Evolutionary conservation across 2,113 vertebrate genomes (phyloP), one percentile per base, ranked within the genome.

Genomic region (Amphiprion ocellaris): DNA sequence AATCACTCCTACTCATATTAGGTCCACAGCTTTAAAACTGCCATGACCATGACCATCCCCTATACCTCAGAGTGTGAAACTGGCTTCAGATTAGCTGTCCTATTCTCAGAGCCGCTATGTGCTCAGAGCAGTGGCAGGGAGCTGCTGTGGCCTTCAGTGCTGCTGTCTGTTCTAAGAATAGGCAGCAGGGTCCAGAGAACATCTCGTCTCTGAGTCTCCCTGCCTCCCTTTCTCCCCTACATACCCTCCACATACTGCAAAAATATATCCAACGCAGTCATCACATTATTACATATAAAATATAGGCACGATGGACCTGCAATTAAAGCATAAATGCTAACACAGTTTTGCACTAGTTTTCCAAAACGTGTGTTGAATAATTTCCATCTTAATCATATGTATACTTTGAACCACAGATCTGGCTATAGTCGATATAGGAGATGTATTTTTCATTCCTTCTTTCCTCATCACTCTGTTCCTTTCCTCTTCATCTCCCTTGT

Each of bases 151-250:
- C 87, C 91, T 90, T 90, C 83, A 80, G 82, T 26, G 83, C 76
- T 85, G 88, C 78, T 74, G 83, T 71, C 68, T 81, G 74, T 85
- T 77, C 89, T 92, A 92, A 91, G 92, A 92, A 92, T 92, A 92
- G 88, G 82, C 74, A 53, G 70, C 80, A 54, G 84, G 81, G 87
- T 86, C 86, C 73, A 77, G 77, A 62, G 71, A 89, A 90, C 82
- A 81, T 87, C 74, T 87, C 37, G 53, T 84, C 85, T 84, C 72
- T 16, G 56, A 23, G 65, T 9, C 70, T 65, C 63, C 55, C 70
- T 63, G 62, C 55, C 59, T 82, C 74, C 41, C 58, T 28, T 65
- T n/a, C 67, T 41, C 68, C 58, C 46, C 41, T 72, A 52, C 55
- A 70, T 65, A 37, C 54, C 47, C 71, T 74, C 46, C 17, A 41